Evolutionary conservation across 2,113 vertebrate species (phyloP).

Genomic region (Lichenostomus cassidix): DNA sequence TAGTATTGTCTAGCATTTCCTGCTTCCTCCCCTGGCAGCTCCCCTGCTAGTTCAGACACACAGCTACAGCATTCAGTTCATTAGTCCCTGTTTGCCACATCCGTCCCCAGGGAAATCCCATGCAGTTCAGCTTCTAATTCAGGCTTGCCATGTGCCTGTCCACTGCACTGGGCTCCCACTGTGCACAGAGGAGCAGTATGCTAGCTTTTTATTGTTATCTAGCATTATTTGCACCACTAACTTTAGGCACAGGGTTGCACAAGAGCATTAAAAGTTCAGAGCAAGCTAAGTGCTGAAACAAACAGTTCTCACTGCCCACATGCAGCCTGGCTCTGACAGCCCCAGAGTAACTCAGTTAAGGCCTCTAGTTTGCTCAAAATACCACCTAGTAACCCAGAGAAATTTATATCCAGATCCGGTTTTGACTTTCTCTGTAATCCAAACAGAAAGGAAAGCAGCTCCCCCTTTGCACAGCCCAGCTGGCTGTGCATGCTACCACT

Average conservation of each 20-base stretch:
- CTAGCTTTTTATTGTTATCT: neutral
- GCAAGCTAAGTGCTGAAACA: neutral
- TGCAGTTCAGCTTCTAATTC: neutral
- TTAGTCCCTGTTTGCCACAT: slow-evolving; percentile 44
- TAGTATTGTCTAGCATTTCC: slow-evolving; percentile 44
- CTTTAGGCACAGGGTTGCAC: neutral
- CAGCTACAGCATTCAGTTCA: neutral
- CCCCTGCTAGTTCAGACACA: neutral
- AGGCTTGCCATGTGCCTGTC: neutral
- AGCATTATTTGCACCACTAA: neutral
- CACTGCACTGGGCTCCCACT: neutral
- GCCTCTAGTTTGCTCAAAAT: neutral
- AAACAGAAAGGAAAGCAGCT: neutral
- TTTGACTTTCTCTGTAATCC: neutral
- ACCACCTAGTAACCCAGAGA: neutral
- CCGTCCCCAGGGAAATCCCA: slow-evolving; percentile 60
- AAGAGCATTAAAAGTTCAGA: neutral
- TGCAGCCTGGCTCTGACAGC: fast-evolving
- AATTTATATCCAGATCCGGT: neutral
- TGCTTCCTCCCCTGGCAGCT: slow-evolving; percentile 26
- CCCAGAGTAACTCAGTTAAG: neutral
- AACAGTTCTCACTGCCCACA: fast-evolving
- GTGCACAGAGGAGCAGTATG: neutral
- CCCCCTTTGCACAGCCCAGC: fast-evolving
- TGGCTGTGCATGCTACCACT: neutral